Percentiles rank a stretch among this genome's conserved stretches.
These are phyloP conservation scores for Myopa testacea DNA, from an alignment of 2,888 invertebrate genomes.

Conservation along the genomic window DNA sequence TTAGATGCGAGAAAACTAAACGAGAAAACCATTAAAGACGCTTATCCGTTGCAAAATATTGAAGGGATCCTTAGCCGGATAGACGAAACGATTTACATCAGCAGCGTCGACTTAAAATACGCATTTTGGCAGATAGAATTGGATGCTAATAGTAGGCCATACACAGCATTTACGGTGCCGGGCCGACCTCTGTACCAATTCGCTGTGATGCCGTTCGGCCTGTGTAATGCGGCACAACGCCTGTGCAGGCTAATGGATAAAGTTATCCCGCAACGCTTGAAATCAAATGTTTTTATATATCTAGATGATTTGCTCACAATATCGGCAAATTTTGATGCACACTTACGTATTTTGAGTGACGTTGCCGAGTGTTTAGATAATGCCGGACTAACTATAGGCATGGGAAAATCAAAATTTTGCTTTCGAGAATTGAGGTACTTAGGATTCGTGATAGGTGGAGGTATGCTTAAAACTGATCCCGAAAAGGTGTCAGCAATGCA, in stretches of 20 bases:
- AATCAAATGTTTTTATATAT: constrained; percentile 39
- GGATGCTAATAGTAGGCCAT: constrained; percentile 35
- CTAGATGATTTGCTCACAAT: constrained; percentile 37
- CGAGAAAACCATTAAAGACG: constrained; percentile 40
- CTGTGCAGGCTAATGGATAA: constrained; percentile 43
- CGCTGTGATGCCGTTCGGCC: constrained; percentile 47
- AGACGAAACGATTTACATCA: constrained; percentile 38
- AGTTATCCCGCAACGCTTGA: constrained; percentile 24
- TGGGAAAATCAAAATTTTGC: constrained; percentile 40
- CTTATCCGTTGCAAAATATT: constrained; percentile 41
- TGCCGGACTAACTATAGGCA: constrained; percentile 40
- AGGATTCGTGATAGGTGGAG: constrained; percentile 35
- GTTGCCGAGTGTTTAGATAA: constrained; percentile 13
- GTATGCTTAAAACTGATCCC: constrained; percentile 35
- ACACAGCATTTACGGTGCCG: constrained; percentile 54
- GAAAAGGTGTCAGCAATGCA: constrained; percentile 35
- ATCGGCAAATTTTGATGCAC: not conserved
- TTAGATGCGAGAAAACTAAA: constrained; percentile 42
- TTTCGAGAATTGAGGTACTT: constrained; percentile 41
- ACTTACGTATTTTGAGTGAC: constrained; percentile 11
- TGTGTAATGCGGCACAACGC: constrained; percentile 45
- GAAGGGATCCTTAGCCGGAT: constrained; percentile 40
- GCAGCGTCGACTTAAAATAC: constrained; percentile 40
- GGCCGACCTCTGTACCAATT: constrained; percentile 47
- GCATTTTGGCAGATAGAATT: constrained; percentile 41